A percentile compares a stretch with the other conserved stretches of the same genome.
These are phyloP conservation scores for Pteropus rufus DNA, from an alignment of 2,797 vertebrate genomes.

Conservation along the genomic window DNA sequence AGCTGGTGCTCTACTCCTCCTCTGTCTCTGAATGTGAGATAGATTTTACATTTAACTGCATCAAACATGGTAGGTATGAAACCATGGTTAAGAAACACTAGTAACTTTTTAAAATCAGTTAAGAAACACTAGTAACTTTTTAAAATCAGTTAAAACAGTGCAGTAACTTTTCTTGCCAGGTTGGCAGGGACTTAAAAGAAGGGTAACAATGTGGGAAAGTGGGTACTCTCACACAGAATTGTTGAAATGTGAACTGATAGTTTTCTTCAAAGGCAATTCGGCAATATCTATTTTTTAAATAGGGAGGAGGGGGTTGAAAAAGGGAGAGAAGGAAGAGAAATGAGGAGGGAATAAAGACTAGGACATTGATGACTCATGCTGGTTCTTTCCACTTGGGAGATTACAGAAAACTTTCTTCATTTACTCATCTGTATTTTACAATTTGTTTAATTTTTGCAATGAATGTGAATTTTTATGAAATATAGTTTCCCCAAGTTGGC, in stretches of 20 bases:
- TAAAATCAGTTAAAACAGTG: not conserved
- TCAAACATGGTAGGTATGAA: not conserved
- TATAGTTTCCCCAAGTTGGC: not conserved
- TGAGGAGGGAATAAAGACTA: not conserved
- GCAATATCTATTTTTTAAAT: not conserved
- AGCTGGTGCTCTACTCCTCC: not conserved
- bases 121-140: not conserved
- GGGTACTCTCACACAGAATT: not conserved
- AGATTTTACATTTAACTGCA: not conserved
- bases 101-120: too few relatives aligned
- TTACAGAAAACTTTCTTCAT: not conserved
- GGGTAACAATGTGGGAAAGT: not conserved
- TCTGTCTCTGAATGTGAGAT: not conserved
- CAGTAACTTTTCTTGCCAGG: not conserved
- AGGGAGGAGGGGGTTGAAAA: accelerated
- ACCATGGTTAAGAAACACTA: too few relatives aligned
- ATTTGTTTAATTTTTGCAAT: not conserved
- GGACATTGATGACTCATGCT: not conserved
- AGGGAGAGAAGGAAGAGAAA: not conserved
- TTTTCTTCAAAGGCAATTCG: not conserved
- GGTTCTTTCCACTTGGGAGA: not conserved
- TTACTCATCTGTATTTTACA: not conserved
- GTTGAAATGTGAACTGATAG: not conserved
- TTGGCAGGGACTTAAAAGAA: not conserved
- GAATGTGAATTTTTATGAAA: not conserved